Percentiles rank a stretch among this genome's conserved stretches.
phyloP scores from a whole-genome alignment of 2,797 vertebrate genomes.

The Brachymystax lenok region DNA sequence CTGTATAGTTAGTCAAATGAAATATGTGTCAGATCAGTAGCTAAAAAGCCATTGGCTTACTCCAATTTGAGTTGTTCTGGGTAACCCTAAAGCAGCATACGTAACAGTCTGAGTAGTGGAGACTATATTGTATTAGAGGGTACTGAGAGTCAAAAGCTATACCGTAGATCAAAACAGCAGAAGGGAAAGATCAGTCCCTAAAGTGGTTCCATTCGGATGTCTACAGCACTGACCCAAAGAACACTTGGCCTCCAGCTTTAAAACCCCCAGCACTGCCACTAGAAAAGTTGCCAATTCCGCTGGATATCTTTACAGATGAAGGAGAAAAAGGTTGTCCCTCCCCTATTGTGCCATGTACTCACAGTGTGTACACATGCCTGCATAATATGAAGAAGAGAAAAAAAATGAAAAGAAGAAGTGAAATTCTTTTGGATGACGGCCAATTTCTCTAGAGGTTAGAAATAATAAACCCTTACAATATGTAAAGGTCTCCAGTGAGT shows the following conservation, averaged over 20 bases:
- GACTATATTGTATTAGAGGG: slow-evolving; percentile 61
- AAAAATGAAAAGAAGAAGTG: slow-evolving; percentile 58
- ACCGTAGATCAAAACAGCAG: slow-evolving; percentile 19
- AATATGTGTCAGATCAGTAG: neutral
- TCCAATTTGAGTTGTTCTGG: slow-evolving; percentile 16
- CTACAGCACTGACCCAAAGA: too few species aligned
- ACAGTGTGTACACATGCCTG: slow-evolving; percentile 48
- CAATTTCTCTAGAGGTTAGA: slow-evolving; percentile 70
- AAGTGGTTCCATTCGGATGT: neutral
- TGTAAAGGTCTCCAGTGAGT: slow-evolving; percentile 84
- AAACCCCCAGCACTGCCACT: too few species aligned
- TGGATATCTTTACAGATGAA: neutral
- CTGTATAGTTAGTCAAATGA: neutral
- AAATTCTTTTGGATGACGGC: slow-evolving; percentile 72
- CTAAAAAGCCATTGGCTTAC: neutral
- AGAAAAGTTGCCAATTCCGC: too few species aligned
- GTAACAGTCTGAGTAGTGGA: slow-evolving; percentile 55
- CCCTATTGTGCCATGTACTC: slow-evolving; percentile 35
- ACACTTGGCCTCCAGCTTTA: too few species aligned
- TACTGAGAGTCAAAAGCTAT: slow-evolving; percentile 62
- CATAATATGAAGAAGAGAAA: slow-evolving; percentile 51
- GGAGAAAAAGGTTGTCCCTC: slow-evolving; percentile 56
- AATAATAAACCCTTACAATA: slow-evolving; percentile 87
- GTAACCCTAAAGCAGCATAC: slow-evolving; percentile 55
- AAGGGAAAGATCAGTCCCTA: neutral